phyloP scores from a whole-genome alignment of 2,888 invertebrate genomes.

The Xestia xanthographa region DNA sequence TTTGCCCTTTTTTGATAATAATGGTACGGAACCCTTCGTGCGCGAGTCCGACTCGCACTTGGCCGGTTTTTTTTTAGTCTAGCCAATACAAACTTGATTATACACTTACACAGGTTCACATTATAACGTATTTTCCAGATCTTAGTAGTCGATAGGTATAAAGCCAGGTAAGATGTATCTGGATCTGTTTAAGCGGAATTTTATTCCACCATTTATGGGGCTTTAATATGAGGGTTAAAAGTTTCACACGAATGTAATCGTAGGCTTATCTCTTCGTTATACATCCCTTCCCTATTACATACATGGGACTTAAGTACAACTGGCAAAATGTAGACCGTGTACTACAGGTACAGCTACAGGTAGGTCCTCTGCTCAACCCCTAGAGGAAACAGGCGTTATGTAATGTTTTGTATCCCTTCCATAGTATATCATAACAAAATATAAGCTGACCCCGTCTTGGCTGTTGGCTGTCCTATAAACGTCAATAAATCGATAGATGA shows the following conservation, averaged over 20 bases:
- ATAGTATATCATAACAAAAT: neutral
- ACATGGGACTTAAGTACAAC: neutral
- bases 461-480: slow-evolving; percentile 13
- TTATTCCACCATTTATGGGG: neutral
- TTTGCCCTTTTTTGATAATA: no score
- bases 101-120: neutral
- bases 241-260: neutral
- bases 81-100: neutral
- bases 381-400: neutral
- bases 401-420: neutral
- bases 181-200: neutral
- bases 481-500: slow-evolving; percentile 51
- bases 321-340: neutral
- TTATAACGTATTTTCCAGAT: neutral
- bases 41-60: no score
- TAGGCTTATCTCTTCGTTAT: neutral
- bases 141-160: neutral
- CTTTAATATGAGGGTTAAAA: neutral
- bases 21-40: no score
- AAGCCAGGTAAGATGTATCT: neutral
- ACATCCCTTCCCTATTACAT: neutral
- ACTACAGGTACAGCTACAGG: neutral
- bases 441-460: neutral
- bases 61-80: no score
- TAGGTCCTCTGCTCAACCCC: neutral